Percentiles rank a stretch among this genome's conserved stretches.
phyloP scores from a whole-genome alignment of 2,113 vertebrate genomes.

The Anolis carolinensis region DNA sequence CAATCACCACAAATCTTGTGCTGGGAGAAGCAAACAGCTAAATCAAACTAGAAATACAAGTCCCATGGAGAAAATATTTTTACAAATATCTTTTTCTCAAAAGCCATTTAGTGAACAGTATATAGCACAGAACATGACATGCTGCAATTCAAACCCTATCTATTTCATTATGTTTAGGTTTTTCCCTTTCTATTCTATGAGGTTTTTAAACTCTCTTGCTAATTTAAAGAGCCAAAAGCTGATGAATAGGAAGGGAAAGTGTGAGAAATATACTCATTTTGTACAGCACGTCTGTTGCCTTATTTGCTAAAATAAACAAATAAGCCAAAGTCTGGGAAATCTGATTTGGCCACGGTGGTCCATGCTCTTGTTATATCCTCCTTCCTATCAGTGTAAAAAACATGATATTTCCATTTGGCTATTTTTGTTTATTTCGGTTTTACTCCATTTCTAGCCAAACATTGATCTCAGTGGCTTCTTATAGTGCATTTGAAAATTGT shows the following conservation, averaged over 20 bases:
- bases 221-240: neutral
- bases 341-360: no score
- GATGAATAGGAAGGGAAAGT: neutral
- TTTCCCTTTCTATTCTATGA: neutral
- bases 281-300: neutral
- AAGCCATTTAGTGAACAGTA: neutral
- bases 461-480: neutral
- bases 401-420: no score
- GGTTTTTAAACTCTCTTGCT: neutral
- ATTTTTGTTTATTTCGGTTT: neutral
- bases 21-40: slow-evolving; percentile 20
- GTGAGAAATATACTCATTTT: neutral
- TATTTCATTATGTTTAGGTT: neutral
- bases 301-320: neutral
- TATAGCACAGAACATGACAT: neutral
- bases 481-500: neutral
- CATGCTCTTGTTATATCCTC: no score
- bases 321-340: no score
- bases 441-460: neutral
- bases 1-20: neutral
- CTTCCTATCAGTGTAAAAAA: neutral
- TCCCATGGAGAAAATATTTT: slow-evolving; percentile 1
- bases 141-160: neutral
- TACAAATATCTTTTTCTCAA: neutral
- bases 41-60: slow-evolving; percentile 1